phyloP scores from a whole-genome alignment of 2,113 vertebrate species.

The Psettodes erumei region DNA sequence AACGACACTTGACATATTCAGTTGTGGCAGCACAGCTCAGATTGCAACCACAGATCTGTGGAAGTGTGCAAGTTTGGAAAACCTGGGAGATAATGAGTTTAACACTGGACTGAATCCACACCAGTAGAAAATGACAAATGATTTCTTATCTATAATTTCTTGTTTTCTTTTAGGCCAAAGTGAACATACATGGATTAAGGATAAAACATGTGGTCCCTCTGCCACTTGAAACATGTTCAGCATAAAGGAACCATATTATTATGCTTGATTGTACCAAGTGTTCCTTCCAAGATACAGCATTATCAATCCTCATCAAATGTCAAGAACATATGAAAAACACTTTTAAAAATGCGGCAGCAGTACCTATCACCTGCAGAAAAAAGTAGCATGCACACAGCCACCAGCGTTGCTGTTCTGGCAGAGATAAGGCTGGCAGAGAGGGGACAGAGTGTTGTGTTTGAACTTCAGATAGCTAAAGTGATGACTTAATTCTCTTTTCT shows the following conservation, averaged over 20 bases:
- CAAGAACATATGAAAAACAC: constrained; percentile 33
- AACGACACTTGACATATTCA: background rate
- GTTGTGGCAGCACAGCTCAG: background rate
- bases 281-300: background rate
- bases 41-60: background rate
- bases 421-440: constrained; percentile 55
- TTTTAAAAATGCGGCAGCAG: constrained; percentile 5
- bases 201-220: background rate
- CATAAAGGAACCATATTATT: background rate
- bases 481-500: constrained; percentile 70
- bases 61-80: background rate
- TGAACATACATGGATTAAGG: background rate
- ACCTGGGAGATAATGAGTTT: background rate
- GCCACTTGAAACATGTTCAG: background rate
- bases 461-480: constrained; percentile 62
- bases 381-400: constrained; percentile 23
- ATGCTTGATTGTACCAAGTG: background rate
- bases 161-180: background rate
- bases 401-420: constrained; percentile 26
- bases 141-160: background rate
- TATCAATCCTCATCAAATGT: constrained; percentile 42
- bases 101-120: background rate
- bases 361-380: constrained; percentile 25
- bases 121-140: background rate
- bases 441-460: constrained; percentile 54